These are phyloP conservation scores for Astreopora myriophthalma DNA, from an alignment of 64 coral and sea anemone genomes.

Conservation along the genomic window DNA sequence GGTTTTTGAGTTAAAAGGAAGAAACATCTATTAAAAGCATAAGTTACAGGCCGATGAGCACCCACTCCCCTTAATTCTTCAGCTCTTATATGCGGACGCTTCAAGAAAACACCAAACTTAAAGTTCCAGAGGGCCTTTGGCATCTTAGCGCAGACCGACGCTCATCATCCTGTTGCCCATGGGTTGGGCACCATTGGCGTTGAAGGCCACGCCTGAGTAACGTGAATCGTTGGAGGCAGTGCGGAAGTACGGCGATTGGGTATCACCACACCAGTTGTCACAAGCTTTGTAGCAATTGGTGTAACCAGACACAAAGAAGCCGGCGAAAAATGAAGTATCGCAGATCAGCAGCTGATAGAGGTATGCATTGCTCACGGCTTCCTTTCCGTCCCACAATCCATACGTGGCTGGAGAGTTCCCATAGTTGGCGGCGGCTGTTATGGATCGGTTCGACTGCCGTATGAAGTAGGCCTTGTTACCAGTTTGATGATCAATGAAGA, in stretches of 20 bases:
- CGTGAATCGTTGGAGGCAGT: background rate
- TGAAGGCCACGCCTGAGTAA: background rate
- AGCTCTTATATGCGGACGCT: too few relatives aligned
- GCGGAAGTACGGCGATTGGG: background rate
- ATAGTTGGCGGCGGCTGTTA: background rate
- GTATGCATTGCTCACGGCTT: background rate
- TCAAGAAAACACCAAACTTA: too few relatives aligned
- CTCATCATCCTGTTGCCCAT: background rate
- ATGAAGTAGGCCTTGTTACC: background rate
- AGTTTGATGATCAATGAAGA: background rate
- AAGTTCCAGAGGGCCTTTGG: background rate
- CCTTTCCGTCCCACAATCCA: background rate
- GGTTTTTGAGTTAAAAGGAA: too few relatives aligned
- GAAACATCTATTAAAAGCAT: too few relatives aligned
- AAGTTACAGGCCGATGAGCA: too few relatives aligned
- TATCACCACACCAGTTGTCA: background rate
- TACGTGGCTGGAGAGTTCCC: background rate
- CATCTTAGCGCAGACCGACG: background rate
- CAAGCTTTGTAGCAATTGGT: background rate
- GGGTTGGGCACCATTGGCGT: background rate
- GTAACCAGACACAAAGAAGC: constrained; percentile 12
- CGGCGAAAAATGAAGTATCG: background rate
- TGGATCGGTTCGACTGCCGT: background rate
- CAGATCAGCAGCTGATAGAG: constrained; percentile 3
- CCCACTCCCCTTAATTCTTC: too few relatives aligned